Conservation (phyloP, 2,113 vertebrate genomes). For the Erinaceus europaeus region DNA sequence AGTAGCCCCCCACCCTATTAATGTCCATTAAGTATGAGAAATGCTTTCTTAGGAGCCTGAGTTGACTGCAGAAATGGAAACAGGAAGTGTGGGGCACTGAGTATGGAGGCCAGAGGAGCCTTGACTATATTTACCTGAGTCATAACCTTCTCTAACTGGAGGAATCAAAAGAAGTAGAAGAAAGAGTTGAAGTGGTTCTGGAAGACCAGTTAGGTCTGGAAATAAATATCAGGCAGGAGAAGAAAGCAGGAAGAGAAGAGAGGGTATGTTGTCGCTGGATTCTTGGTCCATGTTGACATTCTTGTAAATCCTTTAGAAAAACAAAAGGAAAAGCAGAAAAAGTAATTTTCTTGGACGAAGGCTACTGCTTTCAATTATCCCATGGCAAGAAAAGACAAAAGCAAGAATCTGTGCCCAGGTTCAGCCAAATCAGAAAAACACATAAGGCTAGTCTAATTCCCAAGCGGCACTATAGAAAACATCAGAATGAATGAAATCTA, state of each 20-base stretch:
- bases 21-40: not conserved
- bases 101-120: not conserved
- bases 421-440: slow-evolving; percentile 57
- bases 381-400: slow-evolving; percentile 50
- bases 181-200: not conserved
- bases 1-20: not conserved
- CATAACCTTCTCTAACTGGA: not conserved
- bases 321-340: slow-evolving; percentile 26
- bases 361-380: slow-evolving; percentile 60
- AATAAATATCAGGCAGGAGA: not conserved
- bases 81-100: too few relatives aligned
- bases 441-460: slow-evolving; percentile 34
- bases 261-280: not conserved
- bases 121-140: not conserved
- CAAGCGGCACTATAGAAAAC: slow-evolving; percentile 8
- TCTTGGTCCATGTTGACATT: not conserved
- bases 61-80: not conserved
- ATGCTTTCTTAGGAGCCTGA: not conserved
- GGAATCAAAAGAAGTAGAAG: too few relatives aligned
- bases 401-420: slow-evolving; percentile 3
- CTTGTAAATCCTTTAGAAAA: slow-evolving; percentile 36
- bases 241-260: not conserved
- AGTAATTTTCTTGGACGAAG: slow-evolving; percentile 20
- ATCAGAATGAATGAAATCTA: slow-evolving; percentile 64
- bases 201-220: not conserved